Evolutionary conservation across 2,888 invertebrate species (phyloP), one percentile per base, ranked within the genome.

Genomic region (Lasioglossum vierecki): DNA sequence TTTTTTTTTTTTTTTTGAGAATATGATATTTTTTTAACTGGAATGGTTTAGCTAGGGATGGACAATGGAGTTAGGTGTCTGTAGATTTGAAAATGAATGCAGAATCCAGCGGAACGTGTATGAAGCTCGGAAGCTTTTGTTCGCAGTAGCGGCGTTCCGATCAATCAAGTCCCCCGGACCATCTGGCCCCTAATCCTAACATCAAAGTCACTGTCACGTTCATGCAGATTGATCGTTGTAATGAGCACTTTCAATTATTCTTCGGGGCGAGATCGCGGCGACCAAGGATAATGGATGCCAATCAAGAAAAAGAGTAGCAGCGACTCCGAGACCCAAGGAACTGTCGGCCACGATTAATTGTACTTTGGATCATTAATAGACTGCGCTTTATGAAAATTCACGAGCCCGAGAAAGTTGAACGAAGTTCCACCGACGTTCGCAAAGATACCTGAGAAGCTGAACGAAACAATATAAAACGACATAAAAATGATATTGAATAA

Each of bases 161-260:
- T 73, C 53, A 46, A 73, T 73, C 73, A 73, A 49, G 53, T 35
- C 11, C 11, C 22, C 46, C 44, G 46, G 30, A 72, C 46, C 72
- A 72, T 46, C 72, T 44, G 72, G 46, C 44, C 15, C 49, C 46
- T 18, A 18, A 74, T 74, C 73, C 73, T 74, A 74, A 74, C 30
- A 18, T 53, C 53, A 35, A 53, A 74, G 53, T 46, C 44, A 68
- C 68, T 68, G 68, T 68, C 68, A 68, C 68, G 68, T 68, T 39
- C 68, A 68, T 68, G 68, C 68, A 68, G 68, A 68, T 68, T 39
- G 68, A 68, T 68, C 68, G 68, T 68, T 68, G 22, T 35, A 68
- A 68, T 68, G 68, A 68, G 35, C 39, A 68, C 68, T 39, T 39
- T 35, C 68, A 68, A 39, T 68, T 68, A 39, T 68, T 68, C 68